Conservation (phyloP, 1,140 invertebrate species). For the Acromyrmex charruanus region DNA sequence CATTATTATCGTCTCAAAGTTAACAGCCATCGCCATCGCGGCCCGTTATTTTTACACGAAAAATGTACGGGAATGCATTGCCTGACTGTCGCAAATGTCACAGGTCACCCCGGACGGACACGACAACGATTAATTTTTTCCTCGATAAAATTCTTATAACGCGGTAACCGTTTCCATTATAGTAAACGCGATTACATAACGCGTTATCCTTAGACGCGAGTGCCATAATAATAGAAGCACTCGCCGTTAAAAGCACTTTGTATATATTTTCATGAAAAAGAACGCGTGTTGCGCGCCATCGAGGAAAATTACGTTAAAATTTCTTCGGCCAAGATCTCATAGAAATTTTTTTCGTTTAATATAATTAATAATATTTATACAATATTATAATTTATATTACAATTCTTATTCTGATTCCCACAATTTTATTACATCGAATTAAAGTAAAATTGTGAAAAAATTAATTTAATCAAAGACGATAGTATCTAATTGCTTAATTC, state of each 20-base stretch:
- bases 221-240: slow-evolving; percentile 27
- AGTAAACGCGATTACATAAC: slow-evolving; percentile 44
- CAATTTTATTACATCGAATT: not conserved
- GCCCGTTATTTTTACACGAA: slow-evolving; percentile 66
- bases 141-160: slow-evolving; percentile 51
- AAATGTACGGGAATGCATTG: slow-evolving; percentile 54
- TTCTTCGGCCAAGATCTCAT: not conserved
- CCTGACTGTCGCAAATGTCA: slow-evolving; percentile 68
- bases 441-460: not conserved
- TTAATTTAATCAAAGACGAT: not conserved
- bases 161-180: slow-evolving; percentile 17
- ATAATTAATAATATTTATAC: not conserved
- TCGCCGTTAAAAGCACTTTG: slow-evolving; percentile 30
- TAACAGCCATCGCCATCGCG: slow-evolving; percentile 43
- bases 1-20: slow-evolving; percentile 62
- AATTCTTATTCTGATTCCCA: not conserved
- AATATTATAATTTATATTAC: not conserved
- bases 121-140: slow-evolving; percentile 41
- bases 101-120: slow-evolving; percentile 30
- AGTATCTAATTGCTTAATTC: not conserved
- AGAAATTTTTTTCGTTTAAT: not conserved
- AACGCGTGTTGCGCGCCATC: too few species aligned
- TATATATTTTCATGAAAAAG: slow-evolving; percentile 25
- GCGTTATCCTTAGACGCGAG: slow-evolving; percentile 34
- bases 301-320: not conserved